Percentiles rank a stretch among this genome's conserved stretches.
phyloP scores from a whole-genome alignment of 2,797 vertebrate genomes.

The Rhinatrema bivittatum region DNA sequence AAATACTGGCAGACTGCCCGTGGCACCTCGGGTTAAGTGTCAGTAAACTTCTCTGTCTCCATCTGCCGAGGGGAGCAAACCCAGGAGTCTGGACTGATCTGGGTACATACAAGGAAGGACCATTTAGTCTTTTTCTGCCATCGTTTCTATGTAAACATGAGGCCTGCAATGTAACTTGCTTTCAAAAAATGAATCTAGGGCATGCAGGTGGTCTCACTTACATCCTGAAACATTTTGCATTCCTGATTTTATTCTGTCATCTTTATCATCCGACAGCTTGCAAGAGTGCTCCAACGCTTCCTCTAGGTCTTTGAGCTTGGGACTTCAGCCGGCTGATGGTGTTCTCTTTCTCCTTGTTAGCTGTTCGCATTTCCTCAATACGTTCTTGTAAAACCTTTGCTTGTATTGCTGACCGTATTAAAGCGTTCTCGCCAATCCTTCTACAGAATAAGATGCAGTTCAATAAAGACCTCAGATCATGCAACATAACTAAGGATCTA shows the following conservation, averaged over 20 bases:
- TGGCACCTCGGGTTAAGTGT: too few species aligned
- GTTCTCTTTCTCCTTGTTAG: conserved; percentile 75
- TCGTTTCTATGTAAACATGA: too few species aligned
- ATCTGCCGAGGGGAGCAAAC: too few species aligned
- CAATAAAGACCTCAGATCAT: accelerated
- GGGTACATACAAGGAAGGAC: too few species aligned
- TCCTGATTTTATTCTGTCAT: conserved; percentile 72
- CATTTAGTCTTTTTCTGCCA: too few species aligned
- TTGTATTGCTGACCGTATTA: conserved; percentile 51
- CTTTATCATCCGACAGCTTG: conserved; percentile 73
- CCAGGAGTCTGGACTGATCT: too few species aligned
- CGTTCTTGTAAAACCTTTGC: conserved; percentile 73
- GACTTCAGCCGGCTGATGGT: conserved; percentile 54
- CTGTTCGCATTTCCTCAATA: conserved; percentile 69
- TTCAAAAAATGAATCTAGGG: too few species aligned
- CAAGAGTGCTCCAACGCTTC: conserved; percentile 66
- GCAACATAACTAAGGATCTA: too few species aligned
- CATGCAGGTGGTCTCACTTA: too few species aligned
- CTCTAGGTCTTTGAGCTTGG: conserved; percentile 69
- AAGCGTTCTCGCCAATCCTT: conserved; percentile 79
- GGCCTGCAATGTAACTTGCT: too few species aligned
- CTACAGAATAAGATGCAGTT: conserved; percentile 39
- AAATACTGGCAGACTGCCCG: too few species aligned
- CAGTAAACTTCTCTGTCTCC: too few species aligned
- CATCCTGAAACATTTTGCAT: conserved; percentile 87